Evolutionary conservation across 2,113 vertebrate species (phyloP).

Genomic region (Melanostigma gelatinosum): DNA sequence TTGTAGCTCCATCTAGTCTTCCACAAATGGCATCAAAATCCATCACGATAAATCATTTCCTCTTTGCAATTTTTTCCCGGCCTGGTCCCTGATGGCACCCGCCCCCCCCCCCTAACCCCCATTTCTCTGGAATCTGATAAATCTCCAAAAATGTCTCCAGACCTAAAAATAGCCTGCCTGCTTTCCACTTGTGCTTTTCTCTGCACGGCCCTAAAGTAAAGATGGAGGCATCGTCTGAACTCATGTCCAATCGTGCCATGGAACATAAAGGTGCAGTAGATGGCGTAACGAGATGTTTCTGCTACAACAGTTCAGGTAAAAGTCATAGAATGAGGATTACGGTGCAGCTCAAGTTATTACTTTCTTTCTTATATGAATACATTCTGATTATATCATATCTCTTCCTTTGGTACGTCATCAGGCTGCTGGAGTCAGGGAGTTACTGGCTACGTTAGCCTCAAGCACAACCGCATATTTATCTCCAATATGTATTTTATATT

Average conservation of each 20-base stretch:
- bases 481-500: not conserved
- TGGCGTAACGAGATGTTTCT: not conserved
- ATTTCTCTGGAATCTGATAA: not conserved
- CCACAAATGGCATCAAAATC: no score
- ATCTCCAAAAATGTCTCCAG: constrained; percentile 17
- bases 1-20: no score
- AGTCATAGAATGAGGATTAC: not conserved
- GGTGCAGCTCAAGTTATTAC: constrained; percentile 10
- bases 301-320: not conserved
- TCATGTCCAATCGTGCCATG: not conserved
- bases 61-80: not conserved
- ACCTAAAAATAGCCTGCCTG: constrained; percentile 27
- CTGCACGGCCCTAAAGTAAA: no score
- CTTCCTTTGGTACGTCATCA: not conserved
- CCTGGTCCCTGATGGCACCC: no score
- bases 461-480: not conserved
- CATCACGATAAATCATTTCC: not conserved
- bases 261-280: not conserved
- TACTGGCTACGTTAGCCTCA: not conserved
- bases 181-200: not conserved
- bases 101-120: no score
- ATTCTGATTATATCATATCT: constrained; percentile 4
- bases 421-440: not conserved
- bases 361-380: not conserved
- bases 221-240: not conserved